These are phyloP conservation scores for Automeris io DNA, from an alignment of 2,888 invertebrate genomes.

Conservation along the genomic window DNA sequence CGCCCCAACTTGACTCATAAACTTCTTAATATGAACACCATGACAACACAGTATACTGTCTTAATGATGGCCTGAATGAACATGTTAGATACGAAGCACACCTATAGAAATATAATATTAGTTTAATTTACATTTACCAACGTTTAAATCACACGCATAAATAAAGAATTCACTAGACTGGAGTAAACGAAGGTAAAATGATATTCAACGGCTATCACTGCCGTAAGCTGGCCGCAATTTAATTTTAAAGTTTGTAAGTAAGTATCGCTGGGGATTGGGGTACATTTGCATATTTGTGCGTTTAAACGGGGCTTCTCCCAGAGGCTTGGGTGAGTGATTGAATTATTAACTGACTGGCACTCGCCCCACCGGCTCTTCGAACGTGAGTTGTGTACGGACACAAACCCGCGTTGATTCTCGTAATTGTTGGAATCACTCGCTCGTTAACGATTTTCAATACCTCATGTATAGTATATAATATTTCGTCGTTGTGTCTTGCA, in stretches of 20 bases:
- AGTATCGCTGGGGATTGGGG: constrained; percentile 31
- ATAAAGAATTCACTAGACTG: constrained; percentile 4
- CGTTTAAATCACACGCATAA: no score
- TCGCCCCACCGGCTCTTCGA: constrained; percentile 41
- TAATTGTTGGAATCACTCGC: constrained; percentile 53
- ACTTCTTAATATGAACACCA: no score
- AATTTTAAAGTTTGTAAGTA: constrained; percentile 49
- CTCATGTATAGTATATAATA: no score
- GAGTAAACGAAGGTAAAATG: constrained; percentile 22
- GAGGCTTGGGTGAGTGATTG: constrained; percentile 53
- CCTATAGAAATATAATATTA: no score
- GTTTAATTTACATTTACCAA: no score
- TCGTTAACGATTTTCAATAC: constrained; percentile 38
- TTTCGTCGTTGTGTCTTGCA: no score
- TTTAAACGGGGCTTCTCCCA: constrained; percentile 36
- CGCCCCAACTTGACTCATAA: no score
- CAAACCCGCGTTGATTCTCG: constrained; percentile 31
- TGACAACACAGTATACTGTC: no score
- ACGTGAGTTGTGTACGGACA: constrained; percentile 51
- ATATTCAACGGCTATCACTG: constrained; percentile 31
- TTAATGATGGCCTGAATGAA: no score
- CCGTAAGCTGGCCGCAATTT: constrained; percentile 37
- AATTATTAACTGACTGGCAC: constrained; percentile 62
- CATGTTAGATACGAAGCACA: no score
- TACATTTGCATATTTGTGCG: constrained; percentile 64